phyloP scores from a whole-genome alignment of 1,140 invertebrate species.

The Drosophila jambulina region DNA sequence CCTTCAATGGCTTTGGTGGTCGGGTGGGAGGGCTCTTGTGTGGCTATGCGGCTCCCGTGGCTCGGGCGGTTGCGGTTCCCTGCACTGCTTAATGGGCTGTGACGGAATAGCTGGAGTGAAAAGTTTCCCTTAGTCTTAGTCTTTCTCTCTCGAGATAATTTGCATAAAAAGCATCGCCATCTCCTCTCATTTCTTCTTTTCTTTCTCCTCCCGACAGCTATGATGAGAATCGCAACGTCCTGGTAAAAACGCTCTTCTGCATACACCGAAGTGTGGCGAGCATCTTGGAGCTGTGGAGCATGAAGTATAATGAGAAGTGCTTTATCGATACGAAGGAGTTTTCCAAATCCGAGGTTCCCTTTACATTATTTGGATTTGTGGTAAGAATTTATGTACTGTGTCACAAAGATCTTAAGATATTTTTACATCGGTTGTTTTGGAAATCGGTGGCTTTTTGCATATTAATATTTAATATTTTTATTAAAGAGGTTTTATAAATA shows the following conservation, averaged over 20 bases:
- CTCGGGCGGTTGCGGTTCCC: slow-evolving; percentile 51
- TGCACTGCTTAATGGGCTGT: slow-evolving; percentile 76
- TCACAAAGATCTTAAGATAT: neutral
- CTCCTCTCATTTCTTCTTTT: neutral
- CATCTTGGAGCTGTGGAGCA: slow-evolving; percentile 92
- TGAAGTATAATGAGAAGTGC: slow-evolving; percentile 80
- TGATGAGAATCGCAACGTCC: slow-evolving; percentile 85
- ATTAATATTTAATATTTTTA: too few species aligned
- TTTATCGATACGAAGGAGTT: slow-evolving; percentile 86
- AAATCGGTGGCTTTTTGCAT: neutral
- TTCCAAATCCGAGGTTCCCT: slow-evolving; percentile 86
- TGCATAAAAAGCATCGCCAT: slow-evolving; percentile 55
- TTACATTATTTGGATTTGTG: slow-evolving; percentile 88
- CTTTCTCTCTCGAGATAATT: slow-evolving; percentile 54
- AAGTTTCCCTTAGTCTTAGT: slow-evolving; percentile 55
- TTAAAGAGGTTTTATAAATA: too few species aligned
- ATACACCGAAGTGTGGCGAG: slow-evolving; percentile 94
- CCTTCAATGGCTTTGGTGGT: slow-evolving; percentile 36
- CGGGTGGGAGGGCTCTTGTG: slow-evolving; percentile 14
- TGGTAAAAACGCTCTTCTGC: slow-evolving; percentile 89
- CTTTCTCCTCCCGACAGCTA: slow-evolving; percentile 77
- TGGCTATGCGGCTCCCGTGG: slow-evolving; percentile 17
- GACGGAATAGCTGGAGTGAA: slow-evolving; percentile 76
- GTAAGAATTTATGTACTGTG: slow-evolving; percentile 47
- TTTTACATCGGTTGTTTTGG: neutral